Base-by-base conservation (phyloP, 53 echinoderm and acorn worm genomes). In the Crossaster papposus region DNA sequence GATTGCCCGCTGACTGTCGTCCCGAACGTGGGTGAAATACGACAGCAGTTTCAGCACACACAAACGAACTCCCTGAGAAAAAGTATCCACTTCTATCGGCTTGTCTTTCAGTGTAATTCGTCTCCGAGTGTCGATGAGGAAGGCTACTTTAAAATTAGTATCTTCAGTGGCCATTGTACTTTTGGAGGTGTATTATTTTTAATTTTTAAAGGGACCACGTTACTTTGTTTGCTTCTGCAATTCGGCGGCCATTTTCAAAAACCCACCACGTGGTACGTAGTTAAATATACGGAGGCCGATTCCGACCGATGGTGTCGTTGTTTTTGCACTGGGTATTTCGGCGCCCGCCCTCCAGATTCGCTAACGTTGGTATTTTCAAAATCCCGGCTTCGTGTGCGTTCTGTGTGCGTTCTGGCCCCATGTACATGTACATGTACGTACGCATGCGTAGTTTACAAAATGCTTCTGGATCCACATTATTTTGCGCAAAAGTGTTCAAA, bases 1-100 rank as follows among this genome's bases (percentile, higher is more conserved):
- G 13, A 88, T 79, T 14, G 88, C 73, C 7, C 62, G 65, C 2
- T 54, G 70, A 36, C 58, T 85, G 86, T 80, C 82, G 54, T 75
- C 72, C 30, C 88, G 38, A 26, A 14, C 30, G 78, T 86, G 83
- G 11, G 94, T 76, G 36, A 94, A 92, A 71, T 90, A 89, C 38
- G 94, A 86, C 78, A 94, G 37, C 72, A 92, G 77, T 92, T 92
- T 92, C 64, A 94, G 79, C 83, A 94, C 94, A 52, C 81, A 88
- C 58, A 94, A 72, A 14, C 90, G 86, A 38, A 94, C 72, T 72
- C 83, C 90, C 34, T 82, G 65, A 51, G 82, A 77, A 24, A 82
- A 70, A 35, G 20, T 87, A 6, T 77, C 71, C 28, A 70, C 70
- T 65, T 78, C 80, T 37, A 58, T 14, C 30, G 55, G 79, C 35